phyloP scores from a whole-genome alignment of 2,888 invertebrate genomes.

The Neoaliturus tenellus region DNA sequence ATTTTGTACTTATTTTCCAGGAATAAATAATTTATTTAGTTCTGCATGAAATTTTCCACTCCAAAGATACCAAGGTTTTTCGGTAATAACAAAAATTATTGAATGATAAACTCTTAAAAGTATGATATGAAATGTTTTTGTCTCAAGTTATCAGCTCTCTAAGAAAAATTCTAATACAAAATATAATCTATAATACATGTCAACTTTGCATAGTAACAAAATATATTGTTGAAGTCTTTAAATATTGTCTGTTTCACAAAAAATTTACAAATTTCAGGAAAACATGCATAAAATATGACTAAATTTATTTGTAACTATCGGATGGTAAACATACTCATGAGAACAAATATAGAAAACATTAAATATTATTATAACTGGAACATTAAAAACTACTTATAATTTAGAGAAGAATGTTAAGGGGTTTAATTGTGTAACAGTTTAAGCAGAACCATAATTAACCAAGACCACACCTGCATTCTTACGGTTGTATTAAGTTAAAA shows the following conservation, averaged over 20 bases:
- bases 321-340: neutral
- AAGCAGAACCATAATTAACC: too few species aligned
- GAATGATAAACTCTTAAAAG: neutral
- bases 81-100: neutral
- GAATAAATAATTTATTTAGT: neutral
- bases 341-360: neutral
- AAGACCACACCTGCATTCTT: too few species aligned
- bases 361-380: too few species aligned
- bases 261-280: neutral
- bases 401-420: too few species aligned
- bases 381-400: too few species aligned
- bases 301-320: neutral
- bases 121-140: neutral
- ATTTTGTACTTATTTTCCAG: too few species aligned
- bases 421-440: too few species aligned
- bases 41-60: neutral
- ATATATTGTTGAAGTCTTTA: constrained; percentile 46
- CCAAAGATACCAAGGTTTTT: neutral
- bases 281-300: neutral
- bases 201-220: constrained; percentile 41
- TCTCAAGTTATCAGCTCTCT: neutral
- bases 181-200: constrained; percentile 43
- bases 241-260: constrained; percentile 52
- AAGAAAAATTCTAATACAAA: constrained; percentile 28
- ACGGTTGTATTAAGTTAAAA: too few species aligned